Evolutionary conservation across 2,113 vertebrate species (phyloP), one percentile per base, ranked within the genome.

Genomic region (Anarhynchus alexandrinus): DNA sequence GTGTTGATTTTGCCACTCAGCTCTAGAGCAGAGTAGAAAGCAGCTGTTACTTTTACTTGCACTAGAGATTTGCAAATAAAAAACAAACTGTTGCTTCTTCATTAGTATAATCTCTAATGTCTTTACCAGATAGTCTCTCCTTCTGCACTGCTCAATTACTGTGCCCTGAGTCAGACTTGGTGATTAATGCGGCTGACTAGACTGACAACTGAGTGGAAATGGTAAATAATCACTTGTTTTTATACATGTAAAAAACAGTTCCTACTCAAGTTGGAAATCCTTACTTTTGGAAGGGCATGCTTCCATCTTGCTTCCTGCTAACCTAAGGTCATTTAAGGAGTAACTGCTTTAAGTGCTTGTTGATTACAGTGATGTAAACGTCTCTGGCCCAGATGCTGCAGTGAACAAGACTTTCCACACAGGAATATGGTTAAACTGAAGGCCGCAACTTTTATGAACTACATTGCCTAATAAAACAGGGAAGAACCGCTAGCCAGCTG

Each of bases 321-420:
- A 90, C 79, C 92, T 80, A 40, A 93, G 95, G 92, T 96, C 90
- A 83, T 62, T 88, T 83, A 78, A 96, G 87, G 74, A 96, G 62
- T 90, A 83, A 78, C 74, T 66, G 74, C 82, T 73, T 83, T 78
- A 92, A 93, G 49, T 81, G 26, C 76, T 91, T 55, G 64, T 90
- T 96, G 85, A 86, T 90, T 95, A 58, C 45, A 86, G 62, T 94
- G 96, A 95, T 96, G 94, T 79, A 95, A 96, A 95, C 0, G 66
- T 88, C 90, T 93, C 85, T 92, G 93, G 92, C 88, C 74, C 82
- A 88, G 45, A 51, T 12, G 0, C 67, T 71, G 64, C 76, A 92
- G 45, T 92, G 95, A 96, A 86, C 74, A 92, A 96, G 90, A 88
- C 62, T 96, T 97, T 97, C 96, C 96, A 94, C 76, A 78, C 23